phyloP scores from a whole-genome alignment of 2,888 invertebrate genomes.

The Plagiodera versicolora region DNA sequence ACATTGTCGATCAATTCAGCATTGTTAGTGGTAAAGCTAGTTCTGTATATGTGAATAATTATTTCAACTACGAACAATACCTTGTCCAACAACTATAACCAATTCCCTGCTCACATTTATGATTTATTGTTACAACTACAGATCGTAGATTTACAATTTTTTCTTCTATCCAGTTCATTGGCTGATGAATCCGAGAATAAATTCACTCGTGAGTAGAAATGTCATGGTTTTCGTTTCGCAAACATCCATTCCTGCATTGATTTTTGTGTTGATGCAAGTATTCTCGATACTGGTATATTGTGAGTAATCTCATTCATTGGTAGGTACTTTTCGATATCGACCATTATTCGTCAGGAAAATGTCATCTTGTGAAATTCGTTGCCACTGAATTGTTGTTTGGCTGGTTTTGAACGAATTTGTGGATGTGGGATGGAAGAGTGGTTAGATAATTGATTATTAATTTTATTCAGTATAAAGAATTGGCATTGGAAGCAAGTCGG shows the following conservation, averaged over 20 bases:
- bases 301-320: not conserved
- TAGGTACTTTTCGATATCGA: not conserved
- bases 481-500: no score
- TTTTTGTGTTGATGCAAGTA: not conserved
- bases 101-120: no score
- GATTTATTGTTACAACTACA: no score
- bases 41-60: no score
- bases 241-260: not conserved
- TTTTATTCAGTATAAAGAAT: no score
- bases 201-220: not conserved
- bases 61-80: no score
- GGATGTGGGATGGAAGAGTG: not conserved
- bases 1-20: no score
- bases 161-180: not conserved
- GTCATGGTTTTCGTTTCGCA: constrained; percentile 1
- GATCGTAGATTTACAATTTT: not conserved
- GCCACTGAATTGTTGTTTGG: not conserved
- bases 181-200: not conserved
- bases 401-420: not conserved
- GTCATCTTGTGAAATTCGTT: not conserved
- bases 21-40: no score
- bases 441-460: no score
- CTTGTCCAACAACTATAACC: no score
- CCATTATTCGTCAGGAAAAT: not conserved
- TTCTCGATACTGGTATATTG: not conserved